Percentiles rank a stretch among this genome's conserved stretches.
Conservation (phyloP, 1,140 invertebrate species). For the Procambarus clarkii region DNA sequence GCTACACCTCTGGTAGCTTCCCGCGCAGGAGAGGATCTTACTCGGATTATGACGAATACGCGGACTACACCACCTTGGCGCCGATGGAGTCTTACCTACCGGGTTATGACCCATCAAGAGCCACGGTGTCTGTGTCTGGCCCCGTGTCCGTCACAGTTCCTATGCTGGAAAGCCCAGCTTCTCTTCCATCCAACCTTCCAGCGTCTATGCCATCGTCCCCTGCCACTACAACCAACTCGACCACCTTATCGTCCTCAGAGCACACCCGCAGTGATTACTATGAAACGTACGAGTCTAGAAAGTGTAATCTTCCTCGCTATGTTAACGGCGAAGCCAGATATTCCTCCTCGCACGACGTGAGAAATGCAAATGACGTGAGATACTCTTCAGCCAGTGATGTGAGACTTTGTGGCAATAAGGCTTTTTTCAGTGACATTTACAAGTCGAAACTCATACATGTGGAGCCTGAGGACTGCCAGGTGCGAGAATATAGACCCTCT, state of each 20-base stretch:
- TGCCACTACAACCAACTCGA: background rate
- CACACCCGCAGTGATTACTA: background rate
- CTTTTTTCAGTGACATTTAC: conserved; percentile 45
- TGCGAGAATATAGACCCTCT: conserved; percentile 26
- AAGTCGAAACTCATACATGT: conserved; percentile 52
- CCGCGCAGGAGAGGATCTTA: conserved; percentile 48
- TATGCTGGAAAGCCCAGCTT: conserved; percentile 4
- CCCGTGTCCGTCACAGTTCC: conserved; percentile 56
- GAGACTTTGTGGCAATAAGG: conserved; percentile 38
- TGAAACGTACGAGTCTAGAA: conserved; percentile 21
- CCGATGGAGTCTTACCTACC: conserved; percentile 56
- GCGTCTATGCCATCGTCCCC: background rate
- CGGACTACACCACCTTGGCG: conserved; percentile 46
- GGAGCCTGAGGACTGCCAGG: conserved; percentile 41
- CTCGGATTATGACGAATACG: conserved; percentile 58
- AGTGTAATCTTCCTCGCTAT: conserved; percentile 58
- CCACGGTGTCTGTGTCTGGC: conserved; percentile 53
- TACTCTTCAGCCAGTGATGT: conserved; percentile 46
- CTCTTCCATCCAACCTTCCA: conserved; percentile 7
- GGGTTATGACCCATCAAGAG: conserved; percentile 46
- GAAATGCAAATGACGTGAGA: conserved; percentile 21
- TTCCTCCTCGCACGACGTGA: conserved; percentile 62
- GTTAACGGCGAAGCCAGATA: conserved; percentile 67
- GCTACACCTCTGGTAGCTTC: conserved; percentile 32
- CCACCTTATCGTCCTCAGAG: background rate